Evolutionary conservation across 2,888 invertebrate species (phyloP).

Genomic region (Diabrotica balteata): DNA sequence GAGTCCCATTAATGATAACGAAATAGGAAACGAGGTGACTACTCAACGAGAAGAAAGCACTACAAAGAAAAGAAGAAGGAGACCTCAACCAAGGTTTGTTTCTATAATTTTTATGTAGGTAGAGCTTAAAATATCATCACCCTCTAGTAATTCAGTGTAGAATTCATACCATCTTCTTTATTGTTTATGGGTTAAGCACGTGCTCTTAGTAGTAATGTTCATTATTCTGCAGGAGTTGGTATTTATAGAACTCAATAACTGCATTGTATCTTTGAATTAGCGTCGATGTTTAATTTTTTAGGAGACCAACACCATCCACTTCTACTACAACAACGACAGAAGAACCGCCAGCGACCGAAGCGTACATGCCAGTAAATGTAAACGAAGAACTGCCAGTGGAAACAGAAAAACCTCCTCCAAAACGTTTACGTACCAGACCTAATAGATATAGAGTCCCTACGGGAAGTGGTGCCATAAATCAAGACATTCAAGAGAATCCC

Average conservation of each 20-base stretch:
- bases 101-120: neutral
- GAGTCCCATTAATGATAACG: slow-evolving; percentile 35
- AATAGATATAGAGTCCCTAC: slow-evolving; percentile 38
- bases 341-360: slow-evolving; percentile 33
- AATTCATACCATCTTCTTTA: neutral
- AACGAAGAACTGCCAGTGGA: slow-evolving; percentile 27
- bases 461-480: slow-evolving; percentile 32
- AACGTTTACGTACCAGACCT: slow-evolving; percentile 14
- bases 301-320: slow-evolving; percentile 37
- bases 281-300: neutral
- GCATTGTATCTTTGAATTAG: no score
- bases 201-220: neutral
- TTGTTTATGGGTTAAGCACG: neutral
- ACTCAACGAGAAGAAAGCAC: slow-evolving; percentile 35
- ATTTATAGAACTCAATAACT: no score
- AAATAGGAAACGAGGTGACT: slow-evolving; percentile 47
- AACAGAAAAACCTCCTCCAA: slow-evolving; percentile 18
- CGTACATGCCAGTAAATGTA: slow-evolving; percentile 47
- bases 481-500: slow-evolving; percentile 21
- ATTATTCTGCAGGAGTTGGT: no score
- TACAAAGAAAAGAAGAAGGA: slow-evolving; percentile 39
- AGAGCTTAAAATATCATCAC: no score
- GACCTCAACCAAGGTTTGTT: slow-evolving; percentile 37
- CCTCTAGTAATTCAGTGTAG: no score
- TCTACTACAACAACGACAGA: slow-evolving; percentile 36